Evolutionary conservation across 2,888 invertebrate species (phyloP).

Genomic region (Hydropsyche betteni): DNA sequence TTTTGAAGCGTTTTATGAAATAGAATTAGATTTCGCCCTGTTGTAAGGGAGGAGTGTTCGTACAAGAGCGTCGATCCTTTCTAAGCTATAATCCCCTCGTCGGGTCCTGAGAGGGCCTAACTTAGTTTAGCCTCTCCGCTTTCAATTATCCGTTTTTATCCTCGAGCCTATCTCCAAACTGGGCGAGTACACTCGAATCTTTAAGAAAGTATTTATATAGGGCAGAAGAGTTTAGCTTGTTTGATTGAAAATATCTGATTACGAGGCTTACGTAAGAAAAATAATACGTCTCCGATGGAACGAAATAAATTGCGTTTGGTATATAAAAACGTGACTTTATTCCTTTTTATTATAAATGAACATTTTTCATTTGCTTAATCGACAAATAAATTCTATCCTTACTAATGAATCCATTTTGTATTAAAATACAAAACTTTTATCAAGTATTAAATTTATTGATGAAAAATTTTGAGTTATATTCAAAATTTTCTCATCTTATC

Average conservation of each 20-base stretch:
- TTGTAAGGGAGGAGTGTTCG: slow-evolving; percentile 6
- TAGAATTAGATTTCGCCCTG: slow-evolving; percentile 47
- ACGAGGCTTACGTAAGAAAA: slow-evolving; percentile 37
- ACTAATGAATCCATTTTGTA: too few relatives aligned
- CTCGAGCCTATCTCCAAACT: slow-evolving; percentile 49
- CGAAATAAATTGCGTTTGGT: too few relatives aligned
- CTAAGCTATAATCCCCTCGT: slow-evolving; percentile 49
- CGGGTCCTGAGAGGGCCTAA: slow-evolving; percentile 48
- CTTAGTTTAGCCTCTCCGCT: slow-evolving; percentile 50
- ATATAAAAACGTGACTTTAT: neutral
- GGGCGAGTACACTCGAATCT: slow-evolving; percentile 46
- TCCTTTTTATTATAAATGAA: too few relatives aligned
- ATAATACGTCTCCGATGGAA: slow-evolving; percentile 13
- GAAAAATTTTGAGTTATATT: neutral
- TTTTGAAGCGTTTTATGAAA: slow-evolving; percentile 49
- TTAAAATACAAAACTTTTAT: too few relatives aligned
- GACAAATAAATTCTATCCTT: too few relatives aligned
- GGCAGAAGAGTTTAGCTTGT: slow-evolving; percentile 42
- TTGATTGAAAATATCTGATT: slow-evolving; percentile 47
- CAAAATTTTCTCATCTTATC: neutral
- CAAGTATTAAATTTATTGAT: neutral
- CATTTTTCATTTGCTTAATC: too few relatives aligned
- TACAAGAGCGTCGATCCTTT: slow-evolving; percentile 50
- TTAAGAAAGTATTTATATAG: slow-evolving; percentile 46
- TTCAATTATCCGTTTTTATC: slow-evolving; percentile 52